phyloP scores from a whole-genome alignment of 2,113 vertebrate genomes.

The zebrafish (Danio rerio) region DNA sequence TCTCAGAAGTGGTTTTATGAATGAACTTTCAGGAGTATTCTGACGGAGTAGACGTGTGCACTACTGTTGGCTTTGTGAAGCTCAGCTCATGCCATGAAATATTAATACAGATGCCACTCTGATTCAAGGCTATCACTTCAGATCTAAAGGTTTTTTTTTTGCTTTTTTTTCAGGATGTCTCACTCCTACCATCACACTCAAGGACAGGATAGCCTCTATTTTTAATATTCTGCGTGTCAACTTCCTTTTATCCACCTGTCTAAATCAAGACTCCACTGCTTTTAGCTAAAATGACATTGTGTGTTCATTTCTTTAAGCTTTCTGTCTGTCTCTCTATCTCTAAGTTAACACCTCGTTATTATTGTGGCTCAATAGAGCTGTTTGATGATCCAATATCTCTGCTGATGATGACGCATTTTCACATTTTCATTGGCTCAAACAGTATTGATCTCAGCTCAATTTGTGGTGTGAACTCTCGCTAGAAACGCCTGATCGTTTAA shows the following conservation, averaged over 20 bases:
- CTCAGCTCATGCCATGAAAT: constrained; percentile 43
- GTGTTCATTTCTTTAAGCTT: too few relatives aligned
- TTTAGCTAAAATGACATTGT: constrained; percentile 32
- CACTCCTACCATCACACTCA: constrained; percentile 32
- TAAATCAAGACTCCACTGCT: constrained; percentile 48
- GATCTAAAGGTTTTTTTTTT: constrained; percentile 11
- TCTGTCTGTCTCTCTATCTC: background rate
- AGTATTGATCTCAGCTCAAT: constrained; percentile 23
- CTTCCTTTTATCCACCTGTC: constrained; percentile 14
- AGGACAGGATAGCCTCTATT: constrained; percentile 25
- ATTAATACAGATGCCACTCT: constrained; percentile 38
- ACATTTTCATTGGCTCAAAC: background rate
- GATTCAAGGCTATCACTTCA: constrained; percentile 42
- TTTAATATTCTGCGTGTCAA: constrained; percentile 28
- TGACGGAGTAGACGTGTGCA: background rate
- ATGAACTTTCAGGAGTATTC: constrained; percentile 16
- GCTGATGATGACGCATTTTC: constrained; percentile 32
- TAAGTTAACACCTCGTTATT: background rate
- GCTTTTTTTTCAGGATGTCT: constrained; percentile 24
- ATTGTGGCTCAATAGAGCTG: constrained; percentile 51
- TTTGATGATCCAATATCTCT: constrained; percentile 37
- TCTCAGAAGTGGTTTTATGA: constrained; percentile 15
- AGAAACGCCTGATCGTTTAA: constrained; percentile 7
- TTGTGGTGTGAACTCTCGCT: constrained; percentile 16
- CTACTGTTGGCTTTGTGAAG: constrained; percentile 2